Evolutionary conservation across 2,888 invertebrate species (phyloP), one percentile per base, ranked within the genome.

Genomic region (Caenorhabditis sinica): DNA sequence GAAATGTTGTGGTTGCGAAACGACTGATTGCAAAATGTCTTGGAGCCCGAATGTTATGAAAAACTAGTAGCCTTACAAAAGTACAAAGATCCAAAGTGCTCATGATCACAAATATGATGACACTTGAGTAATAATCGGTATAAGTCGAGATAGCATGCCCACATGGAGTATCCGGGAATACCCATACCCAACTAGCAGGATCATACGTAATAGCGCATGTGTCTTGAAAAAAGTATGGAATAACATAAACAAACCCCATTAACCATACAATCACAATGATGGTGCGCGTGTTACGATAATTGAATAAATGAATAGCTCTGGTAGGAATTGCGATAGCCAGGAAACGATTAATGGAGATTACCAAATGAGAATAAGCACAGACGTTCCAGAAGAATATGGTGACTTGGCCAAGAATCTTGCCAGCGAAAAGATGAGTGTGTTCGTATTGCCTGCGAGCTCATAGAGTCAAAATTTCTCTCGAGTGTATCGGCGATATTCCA

Each of bases 301-400:
- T 75, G 75, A 82, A 82, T 20, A 82, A 49, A 30, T 17, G 17
- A 1, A n/a, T 40, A 17, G 83, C 87, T 61, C 73, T 82, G 15
- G 84, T 53, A 3, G 87, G 88, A 43, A 86, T 82, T 4, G 80
- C 66, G 9, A 88, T 88, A 1, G 86, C 81, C 11, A 86, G 73
- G 25, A 86, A 86, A 13, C 88, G 83, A 71, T 88, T 88, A 33
- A 85, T 61, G 1, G 88, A 86, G 40, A 88, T 87, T 2, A 86
- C 83, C 20, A 87, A 51, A 66, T 88, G 88, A 1, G 88, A 87
- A 73, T 88, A 88, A 20, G 83, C 83, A 65, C 88, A 87, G 0
- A 85, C 88, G 69, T 88, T 83, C 88, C 88, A 88, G 75, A 87
- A 87, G 36, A 88, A 71, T 56, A 88, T 86, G 63, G 85, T 86